These are phyloP conservation scores for Caenorhabditis panamensis DNA, from an alignment of 2,888 invertebrate genomes.

Conservation along the genomic window DNA sequence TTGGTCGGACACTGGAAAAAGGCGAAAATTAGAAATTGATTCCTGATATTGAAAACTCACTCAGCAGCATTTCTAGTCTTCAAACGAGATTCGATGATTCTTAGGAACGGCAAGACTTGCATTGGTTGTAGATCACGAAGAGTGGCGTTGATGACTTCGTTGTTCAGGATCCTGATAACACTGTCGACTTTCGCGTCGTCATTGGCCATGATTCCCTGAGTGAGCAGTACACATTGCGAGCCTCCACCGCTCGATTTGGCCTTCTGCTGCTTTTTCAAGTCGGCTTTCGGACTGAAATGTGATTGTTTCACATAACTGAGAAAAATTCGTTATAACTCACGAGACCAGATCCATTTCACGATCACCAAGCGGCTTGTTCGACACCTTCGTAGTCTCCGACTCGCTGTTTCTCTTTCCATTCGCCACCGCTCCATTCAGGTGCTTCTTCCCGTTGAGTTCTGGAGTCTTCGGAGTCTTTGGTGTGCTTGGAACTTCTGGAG, in stretches of 20 bases:
- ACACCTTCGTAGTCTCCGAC: conserved; percentile 17
- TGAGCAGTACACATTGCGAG: conserved; percentile 64
- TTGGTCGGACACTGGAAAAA: conserved; percentile 63
- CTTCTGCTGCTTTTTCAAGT: conserved; percentile 15
- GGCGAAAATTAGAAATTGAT: background rate
- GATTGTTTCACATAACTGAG: too few relatives aligned
- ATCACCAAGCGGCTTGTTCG: conserved; percentile 26
- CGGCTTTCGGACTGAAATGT: conserved; percentile 24
- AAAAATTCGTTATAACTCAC: conserved; percentile 1
- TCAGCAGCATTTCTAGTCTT: conserved; percentile 60
- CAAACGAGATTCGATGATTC: conserved; percentile 60
- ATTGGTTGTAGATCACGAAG: conserved; percentile 61
- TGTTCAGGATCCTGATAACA: conserved; percentile 52
- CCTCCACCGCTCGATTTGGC: conserved; percentile 28
- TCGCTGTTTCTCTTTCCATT: conserved; percentile 35
- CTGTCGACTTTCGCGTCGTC: conserved; percentile 61
- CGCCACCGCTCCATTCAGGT: conserved; percentile 15
- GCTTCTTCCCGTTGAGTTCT: conserved; percentile 14
- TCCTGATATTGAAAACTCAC: conserved; percentile 36
- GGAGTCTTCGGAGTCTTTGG: background rate
- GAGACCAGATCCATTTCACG: conserved; percentile 23
- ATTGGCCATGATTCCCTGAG: conserved; percentile 69
- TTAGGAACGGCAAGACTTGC: conserved; percentile 64
- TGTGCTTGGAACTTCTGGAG: background rate
- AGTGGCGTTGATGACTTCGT: conserved; percentile 60